Conservation (phyloP, 1,140 invertebrate genomes). For the Steinernema feltiae region DNA sequence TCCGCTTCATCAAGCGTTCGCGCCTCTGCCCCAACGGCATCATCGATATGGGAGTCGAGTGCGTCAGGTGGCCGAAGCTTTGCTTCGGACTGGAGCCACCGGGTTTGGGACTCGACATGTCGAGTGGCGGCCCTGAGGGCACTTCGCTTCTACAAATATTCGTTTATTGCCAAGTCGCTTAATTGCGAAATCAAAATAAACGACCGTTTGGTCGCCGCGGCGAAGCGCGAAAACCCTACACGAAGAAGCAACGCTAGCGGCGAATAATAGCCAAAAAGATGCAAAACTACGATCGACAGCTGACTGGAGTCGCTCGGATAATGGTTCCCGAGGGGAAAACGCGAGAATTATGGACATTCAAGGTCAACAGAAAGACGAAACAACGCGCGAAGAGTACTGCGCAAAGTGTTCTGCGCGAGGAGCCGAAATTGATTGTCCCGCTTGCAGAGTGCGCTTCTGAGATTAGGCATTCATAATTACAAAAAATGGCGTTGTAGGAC, state of each 20-base stretch:
- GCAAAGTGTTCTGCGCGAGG: too few relatives aligned
- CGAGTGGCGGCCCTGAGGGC: neutral
- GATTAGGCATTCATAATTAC: too few relatives aligned
- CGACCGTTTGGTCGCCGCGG: neutral
- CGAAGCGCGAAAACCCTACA: neutral
- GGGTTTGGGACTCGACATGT: neutral
- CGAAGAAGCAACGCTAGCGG: neutral
- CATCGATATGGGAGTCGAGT: neutral
- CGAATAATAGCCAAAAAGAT: neutral
- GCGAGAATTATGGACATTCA: slow-evolving; percentile 7
- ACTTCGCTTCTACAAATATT: neutral
- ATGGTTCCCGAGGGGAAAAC: neutral
- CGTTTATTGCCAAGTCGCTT: neutral
- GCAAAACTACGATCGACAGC: neutral
- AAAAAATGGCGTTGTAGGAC: too few relatives aligned
- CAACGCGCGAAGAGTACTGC: neutral
- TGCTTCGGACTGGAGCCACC: neutral
- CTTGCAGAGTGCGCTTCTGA: too few relatives aligned
- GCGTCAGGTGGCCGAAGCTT: neutral
- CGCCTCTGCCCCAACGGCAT: slow-evolving; percentile 2
- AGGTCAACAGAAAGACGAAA: neutral
- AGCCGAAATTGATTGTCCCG: too few relatives aligned
- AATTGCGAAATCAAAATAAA: neutral
- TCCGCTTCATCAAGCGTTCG: neutral
- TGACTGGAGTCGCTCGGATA: neutral